These are phyloP conservation scores for Rousettus madagascariensis DNA, from an alignment of 2,797 vertebrate species.

Conservation along the genomic window DNA sequence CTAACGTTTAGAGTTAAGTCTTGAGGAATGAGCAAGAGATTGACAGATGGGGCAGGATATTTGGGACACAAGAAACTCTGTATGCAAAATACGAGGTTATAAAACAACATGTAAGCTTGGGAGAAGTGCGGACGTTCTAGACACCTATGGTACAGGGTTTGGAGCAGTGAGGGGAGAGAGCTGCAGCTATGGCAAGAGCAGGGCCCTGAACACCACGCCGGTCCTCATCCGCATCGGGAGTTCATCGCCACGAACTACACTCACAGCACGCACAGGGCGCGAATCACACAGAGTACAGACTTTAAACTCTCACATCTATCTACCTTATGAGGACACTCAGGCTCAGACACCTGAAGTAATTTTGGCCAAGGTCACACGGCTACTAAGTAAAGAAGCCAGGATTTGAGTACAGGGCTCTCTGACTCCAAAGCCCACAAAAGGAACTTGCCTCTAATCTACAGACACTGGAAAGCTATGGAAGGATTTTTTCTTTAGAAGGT, in stretches of 20 bases:
- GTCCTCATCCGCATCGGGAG: not conserved
- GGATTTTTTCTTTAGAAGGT: not conserved
- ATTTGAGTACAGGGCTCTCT: not conserved
- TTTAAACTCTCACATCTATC: not conserved
- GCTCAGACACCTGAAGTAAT: not conserved
- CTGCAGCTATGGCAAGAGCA: not conserved
- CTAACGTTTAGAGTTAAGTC: not conserved
- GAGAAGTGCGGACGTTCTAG: not conserved
- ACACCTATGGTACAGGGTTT: not conserved
- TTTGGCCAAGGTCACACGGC: not conserved
- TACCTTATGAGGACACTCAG: not conserved
- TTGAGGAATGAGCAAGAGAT: constrained; percentile 19
- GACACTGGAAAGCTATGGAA: not conserved
- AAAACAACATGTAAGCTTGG: not conserved
- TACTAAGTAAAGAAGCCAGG: not conserved
- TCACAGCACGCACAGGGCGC: not conserved
- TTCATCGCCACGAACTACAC: not conserved
- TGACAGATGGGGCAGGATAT: not conserved
- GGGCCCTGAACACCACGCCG: not conserved
- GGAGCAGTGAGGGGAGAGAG: not conserved
- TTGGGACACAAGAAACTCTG: not conserved
- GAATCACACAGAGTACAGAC: not conserved
- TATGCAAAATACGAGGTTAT: not conserved
- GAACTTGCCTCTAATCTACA: not conserved
- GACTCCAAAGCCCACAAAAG: not conserved